Percentiles rank a stretch among this genome's conserved stretches.
Conservation (phyloP, 2,888 invertebrate species). For the Phaonia tiefii region DNA sequence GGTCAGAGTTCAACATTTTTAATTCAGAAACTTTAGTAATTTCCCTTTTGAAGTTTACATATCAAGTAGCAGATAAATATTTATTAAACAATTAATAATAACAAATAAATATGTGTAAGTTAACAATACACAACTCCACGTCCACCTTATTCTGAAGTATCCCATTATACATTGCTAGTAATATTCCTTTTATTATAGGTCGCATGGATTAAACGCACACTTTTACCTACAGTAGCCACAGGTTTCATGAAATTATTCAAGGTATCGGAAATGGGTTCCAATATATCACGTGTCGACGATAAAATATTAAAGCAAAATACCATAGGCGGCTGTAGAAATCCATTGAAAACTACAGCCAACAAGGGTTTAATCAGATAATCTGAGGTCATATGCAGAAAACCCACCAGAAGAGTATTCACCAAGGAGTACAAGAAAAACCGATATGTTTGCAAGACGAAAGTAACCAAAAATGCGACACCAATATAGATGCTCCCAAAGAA, state of each 20-base stretch:
- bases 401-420: slow-evolving; percentile 83
- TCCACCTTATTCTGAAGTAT: too few species aligned
- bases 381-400: slow-evolving; percentile 83
- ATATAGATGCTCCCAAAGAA: slow-evolving; percentile 85
- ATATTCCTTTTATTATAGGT: slow-evolving; percentile 72
- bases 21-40: too few species aligned
- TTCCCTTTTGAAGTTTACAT: too few species aligned
- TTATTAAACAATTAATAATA: too few species aligned
- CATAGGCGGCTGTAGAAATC: slow-evolving; percentile 85
- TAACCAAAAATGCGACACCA: slow-evolving; percentile 83
- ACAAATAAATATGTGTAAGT: too few species aligned
- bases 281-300: slow-evolving; percentile 84
- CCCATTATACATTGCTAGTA: background rate
- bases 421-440: slow-evolving; percentile 83
- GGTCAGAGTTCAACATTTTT: too few species aligned
- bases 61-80: too few species aligned
- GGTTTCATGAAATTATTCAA: slow-evolving; percentile 80
- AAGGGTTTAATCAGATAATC: slow-evolving; percentile 87
- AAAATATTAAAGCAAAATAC: slow-evolving; percentile 84
- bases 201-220: slow-evolving; percentile 74
- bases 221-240: slow-evolving; percentile 72
- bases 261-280: slow-evolving; percentile 83
- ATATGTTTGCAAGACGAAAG: slow-evolving; percentile 84
- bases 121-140: too few species aligned
- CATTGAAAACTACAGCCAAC: slow-evolving; percentile 84